Evolutionary conservation across 1,140 invertebrate genomes (phyloP).

Genomic region (Acyrthosiphon pisum): DNA sequence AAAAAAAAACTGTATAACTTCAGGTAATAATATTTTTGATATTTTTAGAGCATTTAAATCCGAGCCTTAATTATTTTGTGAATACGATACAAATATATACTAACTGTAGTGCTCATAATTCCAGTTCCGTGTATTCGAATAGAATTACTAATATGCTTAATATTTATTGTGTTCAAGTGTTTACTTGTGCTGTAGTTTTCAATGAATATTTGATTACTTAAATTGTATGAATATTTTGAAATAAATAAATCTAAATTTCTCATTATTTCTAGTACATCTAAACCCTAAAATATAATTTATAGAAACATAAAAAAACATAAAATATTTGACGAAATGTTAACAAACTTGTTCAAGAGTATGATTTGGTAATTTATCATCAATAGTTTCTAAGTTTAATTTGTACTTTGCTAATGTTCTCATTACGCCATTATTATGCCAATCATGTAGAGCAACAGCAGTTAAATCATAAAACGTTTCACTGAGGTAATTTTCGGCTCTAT

Average conservation of each 20-base stretch:
- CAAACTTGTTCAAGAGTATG: slow-evolving; percentile 90
- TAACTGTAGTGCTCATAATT: slow-evolving; percentile 94
- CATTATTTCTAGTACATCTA: slow-evolving; percentile 99
- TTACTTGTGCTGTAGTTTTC: slow-evolving; percentile 92
- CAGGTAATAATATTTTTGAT: no score
- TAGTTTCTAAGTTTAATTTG: slow-evolving; percentile 81
- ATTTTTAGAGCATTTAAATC: no score
- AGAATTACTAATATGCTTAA: slow-evolving; percentile 95
- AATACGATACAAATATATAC: slow-evolving; percentile 58
- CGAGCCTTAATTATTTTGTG: no score
- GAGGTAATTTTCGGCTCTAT: slow-evolving; percentile 87
- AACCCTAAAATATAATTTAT: slow-evolving; percentile 68
- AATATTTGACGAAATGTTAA: background rate
- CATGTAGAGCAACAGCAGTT: slow-evolving; percentile 94
- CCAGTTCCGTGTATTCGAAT: slow-evolving; percentile 97
- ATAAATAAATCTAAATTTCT: slow-evolving; percentile 96
- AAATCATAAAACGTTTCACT: slow-evolving; percentile 97
- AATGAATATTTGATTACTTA: slow-evolving; percentile 97
- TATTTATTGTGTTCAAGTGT: slow-evolving; percentile 95
- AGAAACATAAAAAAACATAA: background rate
- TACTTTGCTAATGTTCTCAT: slow-evolving; percentile 92
- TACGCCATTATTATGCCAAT: slow-evolving; percentile 96
- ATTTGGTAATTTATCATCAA: slow-evolving; percentile 92
- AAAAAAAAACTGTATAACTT: no score
- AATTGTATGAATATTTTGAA: slow-evolving; percentile 91